Conservation (phyloP, 2,888 invertebrate species). For the Drosophila greeni region DNA sequence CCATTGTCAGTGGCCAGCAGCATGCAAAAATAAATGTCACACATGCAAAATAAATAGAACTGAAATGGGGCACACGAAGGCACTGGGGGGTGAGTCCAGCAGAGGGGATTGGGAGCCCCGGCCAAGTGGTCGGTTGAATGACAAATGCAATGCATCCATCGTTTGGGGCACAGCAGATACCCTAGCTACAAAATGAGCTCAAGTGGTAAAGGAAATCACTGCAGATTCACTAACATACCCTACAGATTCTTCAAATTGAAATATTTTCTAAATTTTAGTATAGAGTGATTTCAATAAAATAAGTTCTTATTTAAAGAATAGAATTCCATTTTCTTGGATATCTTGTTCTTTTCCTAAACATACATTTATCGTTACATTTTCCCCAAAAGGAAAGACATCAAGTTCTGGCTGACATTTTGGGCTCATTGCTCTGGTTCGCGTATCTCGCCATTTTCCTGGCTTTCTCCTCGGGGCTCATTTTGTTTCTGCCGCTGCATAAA, state of each 20-base stretch:
- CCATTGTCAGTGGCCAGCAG: slow-evolving; percentile 47
- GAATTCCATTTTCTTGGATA: background rate
- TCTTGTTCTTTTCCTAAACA: background rate
- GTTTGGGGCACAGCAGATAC: slow-evolving; percentile 15
- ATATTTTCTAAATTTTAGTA: background rate
- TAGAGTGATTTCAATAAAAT: background rate
- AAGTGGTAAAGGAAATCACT: background rate
- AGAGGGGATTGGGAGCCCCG: background rate
- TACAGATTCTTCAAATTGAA: background rate
- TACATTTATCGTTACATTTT: background rate
- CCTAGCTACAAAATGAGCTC: slow-evolving; percentile 6
- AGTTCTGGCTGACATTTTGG: slow-evolving; percentile 52
- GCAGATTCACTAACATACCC: background rate
- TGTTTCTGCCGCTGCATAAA: slow-evolving; percentile 70
- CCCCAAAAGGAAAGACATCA: slow-evolving; percentile 18
- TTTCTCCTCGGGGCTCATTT: slow-evolving; percentile 60
- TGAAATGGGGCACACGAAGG: slow-evolving; percentile 57
- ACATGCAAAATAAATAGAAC: slow-evolving; percentile 72
- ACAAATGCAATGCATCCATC: slow-evolving; percentile 21
- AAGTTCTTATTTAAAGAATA: background rate
- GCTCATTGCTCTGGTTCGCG: slow-evolving; percentile 35
- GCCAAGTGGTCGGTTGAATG: slow-evolving; percentile 18
- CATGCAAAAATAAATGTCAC: slow-evolving; percentile 65
- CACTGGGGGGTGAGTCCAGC: slow-evolving; percentile 8
- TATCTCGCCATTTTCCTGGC: slow-evolving; percentile 25